These are phyloP conservation scores for Nasonia giraulti DNA, from an alignment of 1,140 invertebrate genomes.

Conservation along the genomic window DNA sequence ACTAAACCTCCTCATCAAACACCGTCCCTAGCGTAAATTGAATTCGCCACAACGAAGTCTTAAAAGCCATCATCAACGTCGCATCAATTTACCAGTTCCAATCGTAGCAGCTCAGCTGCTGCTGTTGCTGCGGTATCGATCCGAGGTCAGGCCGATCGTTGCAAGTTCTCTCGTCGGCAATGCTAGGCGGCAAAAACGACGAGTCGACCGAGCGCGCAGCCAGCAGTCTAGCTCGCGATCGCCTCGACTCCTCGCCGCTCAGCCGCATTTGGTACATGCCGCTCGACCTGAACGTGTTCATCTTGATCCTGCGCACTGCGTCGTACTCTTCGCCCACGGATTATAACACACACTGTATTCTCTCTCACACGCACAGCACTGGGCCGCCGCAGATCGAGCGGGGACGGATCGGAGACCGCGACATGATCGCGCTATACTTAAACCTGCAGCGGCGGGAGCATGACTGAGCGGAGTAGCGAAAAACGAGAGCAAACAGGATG, in stretches of 20 bases:
- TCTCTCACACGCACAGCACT: background rate
- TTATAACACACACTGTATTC: too few species aligned
- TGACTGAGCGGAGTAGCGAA: conserved; percentile 7
- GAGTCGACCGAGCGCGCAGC: conserved; percentile 44
- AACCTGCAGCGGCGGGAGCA: background rate
- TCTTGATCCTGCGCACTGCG: background rate
- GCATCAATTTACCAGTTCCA: conserved; percentile 16
- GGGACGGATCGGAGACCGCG: background rate
- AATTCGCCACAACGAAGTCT: background rate
- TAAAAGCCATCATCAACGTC: background rate
- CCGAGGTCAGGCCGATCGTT: background rate
- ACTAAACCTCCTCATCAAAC: too few species aligned
- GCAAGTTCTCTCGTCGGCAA: background rate
- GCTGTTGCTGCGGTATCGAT: background rate
- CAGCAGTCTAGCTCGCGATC: conserved; percentile 38
- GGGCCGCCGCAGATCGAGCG: background rate
- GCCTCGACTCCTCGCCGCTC: conserved; percentile 34
- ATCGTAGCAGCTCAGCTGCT: conserved; percentile 2
- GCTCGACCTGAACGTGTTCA: conserved; percentile 51
- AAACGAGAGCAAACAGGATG: conserved; percentile 49
- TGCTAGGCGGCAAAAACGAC: background rate
- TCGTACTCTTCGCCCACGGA: background rate
- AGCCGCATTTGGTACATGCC: conserved; percentile 46
- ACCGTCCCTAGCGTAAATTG: too few species aligned
- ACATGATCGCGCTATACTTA: background rate